Conservation (phyloP, 2,888 invertebrate genomes). For the Tipula unca region DNA sequence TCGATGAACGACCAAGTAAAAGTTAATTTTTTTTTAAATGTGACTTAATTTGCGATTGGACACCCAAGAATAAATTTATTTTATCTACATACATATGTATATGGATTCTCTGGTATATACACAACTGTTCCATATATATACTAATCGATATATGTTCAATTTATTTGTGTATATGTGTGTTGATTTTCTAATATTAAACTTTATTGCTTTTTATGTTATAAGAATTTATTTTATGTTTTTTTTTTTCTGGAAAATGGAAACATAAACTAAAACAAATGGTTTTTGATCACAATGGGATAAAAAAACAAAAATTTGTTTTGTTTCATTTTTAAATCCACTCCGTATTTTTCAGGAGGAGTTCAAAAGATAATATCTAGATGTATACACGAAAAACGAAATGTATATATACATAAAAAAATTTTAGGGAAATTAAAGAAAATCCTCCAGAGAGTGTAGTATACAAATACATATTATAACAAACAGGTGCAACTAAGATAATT, state of each 20-base stretch:
- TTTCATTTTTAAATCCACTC: not conserved
- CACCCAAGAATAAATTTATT: not conserved
- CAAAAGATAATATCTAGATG: not conserved
- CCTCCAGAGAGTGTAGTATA: not conserved
- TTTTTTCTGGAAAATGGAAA: not conserved
- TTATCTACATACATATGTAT: not conserved
- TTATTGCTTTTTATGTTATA: not conserved
- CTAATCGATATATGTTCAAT: not conserved
- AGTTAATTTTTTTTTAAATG: not conserved
- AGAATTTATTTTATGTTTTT: not conserved
- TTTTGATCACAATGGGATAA: constrained; percentile 14
- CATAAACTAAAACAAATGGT: not conserved
- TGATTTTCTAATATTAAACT: not conserved
- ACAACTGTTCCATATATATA: not conserved
- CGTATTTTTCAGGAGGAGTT: not conserved
- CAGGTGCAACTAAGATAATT: constrained; percentile 14
- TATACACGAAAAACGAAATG: not conserved
- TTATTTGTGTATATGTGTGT: not conserved
- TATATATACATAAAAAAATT: not conserved
- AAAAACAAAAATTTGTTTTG: not conserved
- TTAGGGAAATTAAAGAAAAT: not conserved
- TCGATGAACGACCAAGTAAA: not conserved
- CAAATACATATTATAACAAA: not conserved
- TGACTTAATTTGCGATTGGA: not conserved
- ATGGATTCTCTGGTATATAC: not conserved